These are phyloP conservation scores for Neodiprion virginianus DNA, from an alignment of 1,140 invertebrate species.

Conservation along the genomic window DNA sequence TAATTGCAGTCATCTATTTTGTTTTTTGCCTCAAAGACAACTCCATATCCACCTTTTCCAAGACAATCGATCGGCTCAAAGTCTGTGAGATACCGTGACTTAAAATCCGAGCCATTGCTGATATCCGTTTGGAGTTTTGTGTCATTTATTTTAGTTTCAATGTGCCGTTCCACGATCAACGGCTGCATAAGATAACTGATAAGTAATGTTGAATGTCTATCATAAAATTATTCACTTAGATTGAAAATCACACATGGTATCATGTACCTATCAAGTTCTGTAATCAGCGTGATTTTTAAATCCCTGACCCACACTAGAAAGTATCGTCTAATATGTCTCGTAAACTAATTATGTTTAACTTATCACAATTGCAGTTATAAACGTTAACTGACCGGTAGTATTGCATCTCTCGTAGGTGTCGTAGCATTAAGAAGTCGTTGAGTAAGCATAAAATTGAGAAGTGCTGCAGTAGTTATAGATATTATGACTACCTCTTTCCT, in stretches of 20 bases:
- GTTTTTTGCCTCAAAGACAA: constrained; percentile 95
- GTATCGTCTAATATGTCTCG: too few species aligned
- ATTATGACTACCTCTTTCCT: constrained; percentile 79
- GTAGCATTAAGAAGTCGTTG: constrained; percentile 50
- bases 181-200: constrained; percentile 32
- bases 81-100: constrained; percentile 82
- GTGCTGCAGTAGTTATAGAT: constrained; percentile 69
- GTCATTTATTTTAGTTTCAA: constrained; percentile 47
- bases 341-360: not conserved
- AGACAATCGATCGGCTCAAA: constrained; percentile 86
- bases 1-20: constrained; percentile 95
- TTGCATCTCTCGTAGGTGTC: constrained; percentile 37
- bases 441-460: constrained; percentile 68
- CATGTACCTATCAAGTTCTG: too few species aligned
- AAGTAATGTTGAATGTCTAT: not conserved
- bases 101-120: constrained; percentile 57
- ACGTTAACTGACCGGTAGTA: constrained; percentile 39
- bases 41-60: constrained; percentile 95
- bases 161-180: constrained; percentile 55
- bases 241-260: too few species aligned
- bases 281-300: too few species aligned
- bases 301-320: too few species aligned
- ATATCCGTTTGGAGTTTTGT: constrained; percentile 26
- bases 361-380: constrained; percentile 21
- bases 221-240: too few species aligned